phyloP scores from a whole-genome alignment of 2,797 vertebrate genomes.

The Mallotus villosus region DNA sequence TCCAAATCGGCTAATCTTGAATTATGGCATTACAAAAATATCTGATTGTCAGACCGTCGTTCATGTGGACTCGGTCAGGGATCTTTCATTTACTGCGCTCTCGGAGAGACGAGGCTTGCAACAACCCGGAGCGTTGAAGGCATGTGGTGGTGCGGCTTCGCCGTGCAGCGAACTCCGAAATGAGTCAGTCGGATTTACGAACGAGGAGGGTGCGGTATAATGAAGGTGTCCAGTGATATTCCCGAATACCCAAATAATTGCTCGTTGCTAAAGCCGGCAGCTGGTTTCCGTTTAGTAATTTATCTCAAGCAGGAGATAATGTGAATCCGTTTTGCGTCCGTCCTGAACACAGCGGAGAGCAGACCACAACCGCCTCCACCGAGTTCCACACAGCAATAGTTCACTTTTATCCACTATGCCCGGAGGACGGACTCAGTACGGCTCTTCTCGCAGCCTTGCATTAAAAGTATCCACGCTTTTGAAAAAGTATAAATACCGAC shows the following conservation, averaged over 20 bases:
- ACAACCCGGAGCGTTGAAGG: conserved; percentile 37
- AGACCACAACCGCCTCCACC: conserved; percentile 45
- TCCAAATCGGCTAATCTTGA: conserved; percentile 29
- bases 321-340: conserved; percentile 52
- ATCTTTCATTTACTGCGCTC: conserved; percentile 31
- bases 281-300: conserved; percentile 62
- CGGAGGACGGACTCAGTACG: conserved; percentile 47
- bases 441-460: conserved; percentile 25
- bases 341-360: conserved; percentile 59
- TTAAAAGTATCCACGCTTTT: conserved; percentile 33
- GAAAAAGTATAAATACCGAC: not conserved
- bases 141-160: conserved; percentile 55
- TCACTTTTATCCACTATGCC: conserved; percentile 49
- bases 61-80: conserved; percentile 33
- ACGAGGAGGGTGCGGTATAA: conserved; percentile 32
- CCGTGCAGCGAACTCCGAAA: conserved; percentile 51
- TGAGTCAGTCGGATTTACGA: conserved; percentile 45
- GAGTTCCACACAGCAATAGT: conserved; percentile 45
- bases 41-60: conserved; percentile 28
- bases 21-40: conserved; percentile 22
- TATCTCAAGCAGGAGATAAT: conserved; percentile 57
- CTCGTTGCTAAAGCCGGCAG: conserved; percentile 61
- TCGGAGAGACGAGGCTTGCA: conserved; percentile 32
- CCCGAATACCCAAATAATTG: conserved; percentile 60
- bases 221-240: conserved; percentile 40